Conservation (phyloP, 2,113 vertebrate species). For the Sinosuthora webbiana region DNA sequence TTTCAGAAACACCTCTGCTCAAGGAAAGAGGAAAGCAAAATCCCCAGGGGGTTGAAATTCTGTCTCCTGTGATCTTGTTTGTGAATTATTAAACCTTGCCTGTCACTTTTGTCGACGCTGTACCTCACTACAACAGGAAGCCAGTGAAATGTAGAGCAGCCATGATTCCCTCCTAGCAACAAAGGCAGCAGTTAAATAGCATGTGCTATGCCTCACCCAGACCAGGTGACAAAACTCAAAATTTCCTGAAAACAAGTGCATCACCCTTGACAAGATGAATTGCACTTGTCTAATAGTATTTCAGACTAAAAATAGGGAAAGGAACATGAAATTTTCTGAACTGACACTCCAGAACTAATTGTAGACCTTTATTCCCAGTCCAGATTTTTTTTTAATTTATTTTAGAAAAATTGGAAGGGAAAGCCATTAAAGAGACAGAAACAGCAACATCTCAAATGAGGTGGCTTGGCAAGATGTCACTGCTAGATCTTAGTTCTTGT, state of each 20-base stretch:
- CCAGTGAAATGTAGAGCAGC: not conserved
- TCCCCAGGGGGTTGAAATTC: not conserved
- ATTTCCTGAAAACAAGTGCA: not conserved
- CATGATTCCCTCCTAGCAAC: not conserved
- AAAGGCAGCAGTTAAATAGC: not conserved
- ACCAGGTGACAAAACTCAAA: not conserved
- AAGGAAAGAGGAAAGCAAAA: not conserved
- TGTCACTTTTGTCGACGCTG: not conserved
- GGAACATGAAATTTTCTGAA: not conserved
- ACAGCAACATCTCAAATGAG: not conserved
- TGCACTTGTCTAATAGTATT: not conserved
- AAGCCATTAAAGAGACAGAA: not conserved
- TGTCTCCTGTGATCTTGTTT: not conserved
- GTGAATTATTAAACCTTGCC: constrained; percentile 1
- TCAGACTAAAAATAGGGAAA: not conserved
- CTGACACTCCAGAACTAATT: not conserved
- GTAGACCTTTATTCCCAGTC: not conserved
- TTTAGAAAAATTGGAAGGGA: not conserved
- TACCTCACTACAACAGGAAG: not conserved
- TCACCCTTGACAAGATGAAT: not conserved
- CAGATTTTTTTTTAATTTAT: not conserved
- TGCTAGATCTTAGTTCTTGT: not conserved
- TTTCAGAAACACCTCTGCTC: not conserved
- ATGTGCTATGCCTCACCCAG: not conserved
- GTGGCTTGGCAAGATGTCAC: not conserved